phyloP scores from a whole-genome alignment of 2,888 invertebrate genomes.

The Leucoptera coffeella region DNA sequence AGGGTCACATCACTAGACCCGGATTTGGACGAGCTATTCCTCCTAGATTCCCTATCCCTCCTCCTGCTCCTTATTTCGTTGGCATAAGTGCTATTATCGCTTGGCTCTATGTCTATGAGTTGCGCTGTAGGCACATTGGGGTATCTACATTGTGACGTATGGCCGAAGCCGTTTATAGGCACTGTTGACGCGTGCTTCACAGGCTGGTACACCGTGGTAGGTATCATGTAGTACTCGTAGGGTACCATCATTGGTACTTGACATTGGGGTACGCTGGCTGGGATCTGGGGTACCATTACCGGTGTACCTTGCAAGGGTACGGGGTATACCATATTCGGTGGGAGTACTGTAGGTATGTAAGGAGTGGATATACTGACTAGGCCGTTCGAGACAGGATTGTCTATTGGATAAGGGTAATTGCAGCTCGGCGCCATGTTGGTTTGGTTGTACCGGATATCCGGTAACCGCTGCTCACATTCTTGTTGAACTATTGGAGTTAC shows the following conservation, averaged over 20 bases:
- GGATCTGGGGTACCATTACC: slow-evolving; percentile 10
- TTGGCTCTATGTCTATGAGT: slow-evolving; percentile 60
- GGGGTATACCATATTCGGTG: slow-evolving; percentile 21
- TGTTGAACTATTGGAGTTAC: slow-evolving; percentile 4
- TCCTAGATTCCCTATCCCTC: slow-evolving; percentile 15
- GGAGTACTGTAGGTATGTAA: no score
- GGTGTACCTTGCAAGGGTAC: slow-evolving; percentile 14
- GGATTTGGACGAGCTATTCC: slow-evolving; percentile 32
- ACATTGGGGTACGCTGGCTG: slow-evolving; percentile 14
- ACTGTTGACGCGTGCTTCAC: slow-evolving; percentile 39
- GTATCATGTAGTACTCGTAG: slow-evolving; percentile 42
- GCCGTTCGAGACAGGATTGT: no score
- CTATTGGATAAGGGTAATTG: no score
- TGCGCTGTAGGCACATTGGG: slow-evolving; percentile 60
- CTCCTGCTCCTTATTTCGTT: slow-evolving; percentile 16
- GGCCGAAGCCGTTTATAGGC: slow-evolving; percentile 41
- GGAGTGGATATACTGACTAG: no score
- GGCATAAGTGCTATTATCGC: slow-evolving; percentile 30
- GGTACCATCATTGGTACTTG: slow-evolving; percentile 30
- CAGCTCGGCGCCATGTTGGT: no score
- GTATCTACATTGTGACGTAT: slow-evolving; percentile 27
- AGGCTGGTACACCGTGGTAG: slow-evolving; percentile 32
- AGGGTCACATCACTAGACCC: slow-evolving; percentile 32
- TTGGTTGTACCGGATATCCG: no score
- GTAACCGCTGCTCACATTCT: no score